phyloP scores from a whole-genome alignment of 2,113 vertebrate species.

The Anolis sagrei region DNA sequence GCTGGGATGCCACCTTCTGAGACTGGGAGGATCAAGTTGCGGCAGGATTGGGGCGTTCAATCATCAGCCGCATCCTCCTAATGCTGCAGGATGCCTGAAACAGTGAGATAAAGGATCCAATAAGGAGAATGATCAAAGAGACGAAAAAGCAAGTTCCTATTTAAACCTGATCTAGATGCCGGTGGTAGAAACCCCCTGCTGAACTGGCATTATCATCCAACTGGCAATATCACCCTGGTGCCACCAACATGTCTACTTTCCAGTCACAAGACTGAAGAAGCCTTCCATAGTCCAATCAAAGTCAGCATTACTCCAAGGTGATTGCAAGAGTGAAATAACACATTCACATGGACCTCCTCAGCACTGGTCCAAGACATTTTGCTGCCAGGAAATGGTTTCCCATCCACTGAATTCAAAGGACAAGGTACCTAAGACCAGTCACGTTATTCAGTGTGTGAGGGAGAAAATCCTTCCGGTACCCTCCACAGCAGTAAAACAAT shows the following conservation, averaged over 20 bases:
- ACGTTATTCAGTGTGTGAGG: too few species aligned
- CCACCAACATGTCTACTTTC: background rate
- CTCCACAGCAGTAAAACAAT: too few species aligned
- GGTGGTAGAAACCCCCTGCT: background rate
- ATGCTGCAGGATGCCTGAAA: constrained; percentile 16
- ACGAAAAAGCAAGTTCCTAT: background rate
- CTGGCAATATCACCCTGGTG: background rate
- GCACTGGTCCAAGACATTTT: background rate
- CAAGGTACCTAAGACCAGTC: too few species aligned
- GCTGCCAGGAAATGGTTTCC: background rate
- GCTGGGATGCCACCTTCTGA: constrained; percentile 16
- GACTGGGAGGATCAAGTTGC: constrained; percentile 22
- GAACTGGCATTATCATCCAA: background rate
- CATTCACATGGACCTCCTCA: background rate
- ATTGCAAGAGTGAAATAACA: background rate
- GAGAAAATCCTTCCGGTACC: too few species aligned
- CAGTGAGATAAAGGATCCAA: constrained; percentile 16
- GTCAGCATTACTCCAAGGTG: constrained; percentile 43
- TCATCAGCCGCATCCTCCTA: background rate
- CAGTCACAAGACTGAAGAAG: background rate
- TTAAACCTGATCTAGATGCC: background rate
- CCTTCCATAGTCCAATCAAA: constrained; percentile 21
- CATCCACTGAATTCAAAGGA: background rate
- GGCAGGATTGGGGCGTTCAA: background rate
- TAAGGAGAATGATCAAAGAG: constrained; percentile 1